Base-by-base conservation (phyloP, 1,140 invertebrate genomes). In the Trachymyrmex cornetzi region DNA sequence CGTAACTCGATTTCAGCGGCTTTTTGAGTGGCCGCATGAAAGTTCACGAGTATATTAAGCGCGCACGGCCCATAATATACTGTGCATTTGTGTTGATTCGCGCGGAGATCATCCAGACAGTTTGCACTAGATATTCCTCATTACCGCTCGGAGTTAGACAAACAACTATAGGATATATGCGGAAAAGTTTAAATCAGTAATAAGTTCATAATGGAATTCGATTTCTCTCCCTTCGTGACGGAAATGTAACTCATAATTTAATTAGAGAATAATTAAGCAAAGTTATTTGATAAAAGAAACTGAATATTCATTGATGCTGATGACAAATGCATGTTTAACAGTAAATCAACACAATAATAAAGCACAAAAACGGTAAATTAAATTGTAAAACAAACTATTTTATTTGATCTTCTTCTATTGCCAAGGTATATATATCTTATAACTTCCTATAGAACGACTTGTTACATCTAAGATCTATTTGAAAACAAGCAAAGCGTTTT, bases 1-100 rank as follows among this genome's bases (percentile, higher is more conserved):
- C 80, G 80, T 84, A 84, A 84, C 80, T 84, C 80, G 80, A 84
- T 74, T 84, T 30, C 38, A n/a, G 67, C 67, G 67, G 80, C 67
- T 84, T 82, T 84, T 84, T 84, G 55, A 74, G 67, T 72, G 77
- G 77, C 34, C 57, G 53, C 69, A 22, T 61, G 80, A 84, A 84
- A 84, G 38, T 50, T 75, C 57, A 44, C 38, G 55, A 48, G 67
- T 61, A 50, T 48, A 74, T 84, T 84, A 74, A 27, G 69, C 55
- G 34, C 57, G 0, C 22, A 19, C 57, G 44, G 16, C 3, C 16
- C 34, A 44, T 72, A 82, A 74, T 82, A 82, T 48, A 44, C 38
- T 67, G 69, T 48, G 34, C 30, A 74, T 74, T 38, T 48, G 22
- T 61, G 69, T 61, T 74, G 55, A 84, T 75, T 84, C n/a, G 50